Evolutionary conservation across 2,888 invertebrate species (phyloP).

Genomic region (Andrena trimmerana): DNA sequence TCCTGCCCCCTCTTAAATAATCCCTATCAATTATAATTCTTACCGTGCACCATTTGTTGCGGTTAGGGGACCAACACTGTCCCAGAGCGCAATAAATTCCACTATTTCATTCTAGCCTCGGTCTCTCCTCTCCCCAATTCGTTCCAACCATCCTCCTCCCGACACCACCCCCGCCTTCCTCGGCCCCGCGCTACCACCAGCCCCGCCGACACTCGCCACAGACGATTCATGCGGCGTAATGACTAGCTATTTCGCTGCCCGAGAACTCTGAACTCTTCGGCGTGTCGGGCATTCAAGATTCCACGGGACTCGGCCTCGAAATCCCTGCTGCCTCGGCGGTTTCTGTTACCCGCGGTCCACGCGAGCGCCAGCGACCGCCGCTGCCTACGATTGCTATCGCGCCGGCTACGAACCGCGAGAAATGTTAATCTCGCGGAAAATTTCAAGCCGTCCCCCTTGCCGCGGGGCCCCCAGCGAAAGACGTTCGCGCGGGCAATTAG

Average conservation of each 20-base stretch:
- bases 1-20: constrained; percentile 66
- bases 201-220: constrained; percentile 54
- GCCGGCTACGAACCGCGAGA: constrained; percentile 58
- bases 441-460: constrained; percentile 31
- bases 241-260: constrained; percentile 74
- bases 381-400: constrained; percentile 64
- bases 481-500: constrained; percentile 46
- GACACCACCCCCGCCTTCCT: constrained; percentile 46
- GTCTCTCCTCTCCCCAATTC: constrained; percentile 52
- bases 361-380: constrained; percentile 27
- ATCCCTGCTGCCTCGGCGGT: constrained; percentile 28
- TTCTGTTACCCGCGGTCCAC: constrained; percentile 12
- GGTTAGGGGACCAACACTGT: constrained; percentile 64
- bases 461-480: constrained; percentile 8
- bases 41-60: constrained; percentile 71
- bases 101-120: constrained; percentile 68
- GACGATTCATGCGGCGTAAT: constrained; percentile 74
- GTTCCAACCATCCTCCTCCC: constrained; percentile 55
- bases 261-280: constrained; percentile 73
- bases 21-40: constrained; percentile 75
- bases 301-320: constrained; percentile 69
- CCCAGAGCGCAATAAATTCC: constrained; percentile 71
- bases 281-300: constrained; percentile 65
- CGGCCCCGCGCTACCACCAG: constrained; percentile 50
- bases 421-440: constrained; percentile 68